These are phyloP conservation scores for Drosophila pectinifera DNA, from an alignment of 1,140 invertebrate species.

Conservation along the genomic window DNA sequence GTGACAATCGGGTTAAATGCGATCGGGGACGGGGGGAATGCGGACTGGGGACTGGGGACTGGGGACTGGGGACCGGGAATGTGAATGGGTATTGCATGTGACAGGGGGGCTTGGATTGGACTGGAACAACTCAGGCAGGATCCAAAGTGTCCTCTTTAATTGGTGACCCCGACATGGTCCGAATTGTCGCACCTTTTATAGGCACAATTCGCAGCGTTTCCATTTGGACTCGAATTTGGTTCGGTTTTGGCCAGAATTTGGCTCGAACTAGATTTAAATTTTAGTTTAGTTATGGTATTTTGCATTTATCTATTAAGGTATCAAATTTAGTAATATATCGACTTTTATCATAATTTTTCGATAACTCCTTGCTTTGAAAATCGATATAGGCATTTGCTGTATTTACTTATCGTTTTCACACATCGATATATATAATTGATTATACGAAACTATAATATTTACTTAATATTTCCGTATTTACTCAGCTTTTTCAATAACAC, in stretches of 20 bases:
- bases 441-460: too few species aligned
- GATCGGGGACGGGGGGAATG: neutral
- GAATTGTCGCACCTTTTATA: slow-evolving; percentile 57
- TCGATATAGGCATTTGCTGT: too few species aligned
- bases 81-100: slow-evolving; percentile 31
- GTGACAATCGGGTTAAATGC: slow-evolving; percentile 50
- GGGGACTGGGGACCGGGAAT: slow-evolving; percentile 9
- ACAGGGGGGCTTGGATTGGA: slow-evolving; percentile 1
- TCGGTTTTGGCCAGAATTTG: neutral
- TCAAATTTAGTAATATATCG: neutral
- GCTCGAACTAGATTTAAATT: neutral
- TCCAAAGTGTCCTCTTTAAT: slow-evolving; percentile 43
- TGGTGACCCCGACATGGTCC: slow-evolving; percentile 35
- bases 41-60: neutral
- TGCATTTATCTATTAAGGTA: neutral
- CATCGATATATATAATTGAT: too few species aligned
- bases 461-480: too few species aligned
- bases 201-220: slow-evolving; percentile 6
- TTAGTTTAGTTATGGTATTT: neutral
- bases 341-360: too few species aligned
- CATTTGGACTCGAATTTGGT: neutral
- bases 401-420: too few species aligned
- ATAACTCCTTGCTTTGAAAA: too few species aligned
- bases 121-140: slow-evolving; percentile 17
- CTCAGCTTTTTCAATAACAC: too few species aligned